Conservation (phyloP, 2,888 invertebrate species). For the Acanthococcus lagerstroemiae region DNA sequence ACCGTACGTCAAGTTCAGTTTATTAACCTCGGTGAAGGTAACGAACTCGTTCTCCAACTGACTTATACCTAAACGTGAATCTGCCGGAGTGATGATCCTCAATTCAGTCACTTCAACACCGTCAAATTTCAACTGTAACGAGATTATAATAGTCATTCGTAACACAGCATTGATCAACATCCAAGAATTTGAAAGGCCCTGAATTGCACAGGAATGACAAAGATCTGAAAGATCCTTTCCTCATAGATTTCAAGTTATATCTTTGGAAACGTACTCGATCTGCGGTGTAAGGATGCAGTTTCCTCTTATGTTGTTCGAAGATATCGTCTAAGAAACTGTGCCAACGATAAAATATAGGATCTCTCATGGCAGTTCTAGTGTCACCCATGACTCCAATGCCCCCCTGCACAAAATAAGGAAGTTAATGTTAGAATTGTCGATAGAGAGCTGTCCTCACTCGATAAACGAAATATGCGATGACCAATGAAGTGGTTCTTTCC, state of each 20-base stretch:
- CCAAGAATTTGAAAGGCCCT: no score
- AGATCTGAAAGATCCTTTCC: no score
- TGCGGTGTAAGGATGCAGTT: constrained; percentile 54
- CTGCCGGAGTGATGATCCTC: constrained; percentile 48
- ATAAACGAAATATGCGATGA: no score
- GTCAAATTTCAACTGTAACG: constrained; percentile 51
- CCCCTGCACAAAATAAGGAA: constrained; percentile 47
- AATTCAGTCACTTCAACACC: constrained; percentile 53
- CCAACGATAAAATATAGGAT: constrained; percentile 78
- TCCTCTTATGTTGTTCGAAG: constrained; percentile 63
- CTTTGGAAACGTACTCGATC: constrained; percentile 46
- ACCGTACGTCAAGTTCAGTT: constrained; percentile 65
- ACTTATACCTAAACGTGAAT: constrained; percentile 33
- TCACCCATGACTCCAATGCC: constrained; percentile 74
- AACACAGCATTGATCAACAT: no score
- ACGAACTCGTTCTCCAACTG: constrained; percentile 47
- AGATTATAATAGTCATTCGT: not conserved
- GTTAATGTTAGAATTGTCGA: not conserved
- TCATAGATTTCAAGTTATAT: not conserved
- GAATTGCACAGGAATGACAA: no score
- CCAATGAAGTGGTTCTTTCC: no score
- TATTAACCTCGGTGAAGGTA: constrained; percentile 71
- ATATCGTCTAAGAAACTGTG: constrained; percentile 69
- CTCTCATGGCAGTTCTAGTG: constrained; percentile 73
- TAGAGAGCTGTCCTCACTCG: not conserved